These are phyloP conservation scores for Eupithecia insigniata DNA, from an alignment of 2,888 invertebrate species.

Conservation along the genomic window DNA sequence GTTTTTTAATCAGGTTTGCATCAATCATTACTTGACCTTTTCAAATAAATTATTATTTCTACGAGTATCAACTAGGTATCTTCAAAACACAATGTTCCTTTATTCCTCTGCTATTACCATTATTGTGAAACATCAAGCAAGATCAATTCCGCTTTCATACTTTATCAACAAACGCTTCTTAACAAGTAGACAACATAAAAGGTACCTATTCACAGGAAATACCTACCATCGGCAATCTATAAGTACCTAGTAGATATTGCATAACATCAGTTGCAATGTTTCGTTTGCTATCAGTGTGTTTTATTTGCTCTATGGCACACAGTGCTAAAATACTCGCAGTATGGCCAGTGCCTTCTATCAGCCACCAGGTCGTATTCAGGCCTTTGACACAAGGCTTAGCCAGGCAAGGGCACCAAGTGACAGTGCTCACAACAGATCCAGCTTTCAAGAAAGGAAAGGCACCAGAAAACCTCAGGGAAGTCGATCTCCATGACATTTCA, in stretches of 20 bases:
- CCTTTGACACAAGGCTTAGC: slow-evolving; percentile 61
- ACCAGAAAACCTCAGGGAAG: slow-evolving; percentile 62
- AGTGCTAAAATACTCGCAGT: slow-evolving; percentile 61
- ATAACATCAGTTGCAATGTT: slow-evolving; percentile 18
- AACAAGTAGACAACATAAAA: not conserved
- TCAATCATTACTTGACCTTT: too few relatives aligned
- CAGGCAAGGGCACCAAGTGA: slow-evolving; percentile 66
- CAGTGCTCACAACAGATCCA: slow-evolving; percentile 64
- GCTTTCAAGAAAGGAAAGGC: slow-evolving; percentile 46
- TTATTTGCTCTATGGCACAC: not conserved
- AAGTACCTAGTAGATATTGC: not conserved
- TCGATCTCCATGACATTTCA: slow-evolving; percentile 59
- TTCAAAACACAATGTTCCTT: not conserved
- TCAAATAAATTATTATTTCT: too few relatives aligned
- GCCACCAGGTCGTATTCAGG: slow-evolving; percentile 61
- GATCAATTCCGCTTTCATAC: not conserved
- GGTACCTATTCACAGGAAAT: not conserved
- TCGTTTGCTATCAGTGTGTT: slow-evolving; percentile 3
- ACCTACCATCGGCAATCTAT: not conserved
- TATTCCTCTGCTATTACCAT: not conserved
- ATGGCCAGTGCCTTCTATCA: slow-evolving; percentile 61
- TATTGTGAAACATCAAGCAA: not conserved
- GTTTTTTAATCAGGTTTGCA: too few relatives aligned
- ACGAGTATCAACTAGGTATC: not conserved
- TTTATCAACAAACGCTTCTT: not conserved